phyloP scores from a whole-genome alignment of 2,113 vertebrate species.

The Clinocottus analis region DNA sequence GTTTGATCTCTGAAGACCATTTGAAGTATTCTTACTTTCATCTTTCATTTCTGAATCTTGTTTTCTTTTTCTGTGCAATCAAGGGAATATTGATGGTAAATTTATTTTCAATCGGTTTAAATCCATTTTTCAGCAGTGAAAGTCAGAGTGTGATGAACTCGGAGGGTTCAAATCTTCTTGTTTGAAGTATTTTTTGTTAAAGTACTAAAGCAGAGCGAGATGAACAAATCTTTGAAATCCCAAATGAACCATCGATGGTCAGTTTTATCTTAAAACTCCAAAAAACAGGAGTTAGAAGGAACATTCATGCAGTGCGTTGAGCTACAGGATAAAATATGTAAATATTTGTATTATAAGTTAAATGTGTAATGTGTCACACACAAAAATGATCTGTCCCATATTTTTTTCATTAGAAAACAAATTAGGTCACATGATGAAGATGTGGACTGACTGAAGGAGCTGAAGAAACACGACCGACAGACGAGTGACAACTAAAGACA shows the following conservation, averaged over 20 bases:
- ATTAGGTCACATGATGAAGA: too few species aligned
- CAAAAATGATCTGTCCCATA: too few species aligned
- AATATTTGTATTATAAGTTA: too few species aligned
- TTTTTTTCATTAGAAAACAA: too few species aligned
- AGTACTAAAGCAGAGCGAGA: neutral
- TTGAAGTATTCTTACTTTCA: neutral
- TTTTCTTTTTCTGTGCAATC: neutral
- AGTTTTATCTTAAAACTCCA: neutral
- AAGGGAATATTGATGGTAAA: neutral
- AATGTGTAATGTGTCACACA: too few species aligned
- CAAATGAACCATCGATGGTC: neutral
- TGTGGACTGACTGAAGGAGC: neutral
- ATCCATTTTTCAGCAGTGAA: neutral
- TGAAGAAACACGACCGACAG: neutral
- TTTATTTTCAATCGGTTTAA: neutral
- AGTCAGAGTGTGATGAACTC: neutral
- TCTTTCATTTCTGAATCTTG: too few species aligned
- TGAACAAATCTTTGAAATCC: neutral
- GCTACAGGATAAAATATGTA: too few species aligned
- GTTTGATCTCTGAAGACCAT: neutral
- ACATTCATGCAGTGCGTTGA: neutral
- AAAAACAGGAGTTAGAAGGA: neutral
- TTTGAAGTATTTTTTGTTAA: too few species aligned
- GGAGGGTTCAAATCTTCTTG: neutral
- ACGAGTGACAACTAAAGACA: neutral